phyloP scores from a whole-genome alignment of 2,113 vertebrate species.

The Isichthys henryi region DNA sequence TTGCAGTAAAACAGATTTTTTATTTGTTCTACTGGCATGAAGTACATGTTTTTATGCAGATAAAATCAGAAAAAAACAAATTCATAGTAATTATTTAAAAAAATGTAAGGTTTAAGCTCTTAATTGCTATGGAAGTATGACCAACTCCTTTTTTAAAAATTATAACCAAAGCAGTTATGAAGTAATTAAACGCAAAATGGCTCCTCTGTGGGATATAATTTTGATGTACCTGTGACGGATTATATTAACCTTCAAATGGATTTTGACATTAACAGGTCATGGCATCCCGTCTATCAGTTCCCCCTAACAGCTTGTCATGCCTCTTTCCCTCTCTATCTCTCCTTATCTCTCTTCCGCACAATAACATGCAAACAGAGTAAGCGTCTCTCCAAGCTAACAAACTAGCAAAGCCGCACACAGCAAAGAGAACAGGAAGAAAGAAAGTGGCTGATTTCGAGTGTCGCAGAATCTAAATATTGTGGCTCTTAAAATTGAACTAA shows the following conservation, averaged over 20 bases:
- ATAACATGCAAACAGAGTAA: background rate
- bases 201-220: background rate
- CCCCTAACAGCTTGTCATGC: background rate
- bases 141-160: background rate
- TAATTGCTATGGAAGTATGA: background rate
- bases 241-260: background rate
- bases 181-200: background rate
- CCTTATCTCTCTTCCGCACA: background rate
- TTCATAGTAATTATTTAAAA: background rate
- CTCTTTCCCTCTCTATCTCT: background rate
- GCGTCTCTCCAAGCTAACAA: background rate
- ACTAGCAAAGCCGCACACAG: background rate
- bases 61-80: background rate
- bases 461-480: background rate
- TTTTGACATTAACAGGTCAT: slow-evolving; percentile 9
- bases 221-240: background rate
- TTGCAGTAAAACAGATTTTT: background rate
- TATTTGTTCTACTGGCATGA: background rate
- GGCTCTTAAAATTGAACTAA: background rate
- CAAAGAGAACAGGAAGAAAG: background rate
- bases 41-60: background rate
- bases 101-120: background rate
- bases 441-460: background rate
- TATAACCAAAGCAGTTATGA: background rate
- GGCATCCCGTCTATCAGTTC: background rate